Percentiles rank a stretch among this genome's conserved stretches.
These are phyloP conservation scores for Drosophila tristis DNA, from an alignment of 1,140 invertebrate species.

Conservation along the genomic window DNA sequence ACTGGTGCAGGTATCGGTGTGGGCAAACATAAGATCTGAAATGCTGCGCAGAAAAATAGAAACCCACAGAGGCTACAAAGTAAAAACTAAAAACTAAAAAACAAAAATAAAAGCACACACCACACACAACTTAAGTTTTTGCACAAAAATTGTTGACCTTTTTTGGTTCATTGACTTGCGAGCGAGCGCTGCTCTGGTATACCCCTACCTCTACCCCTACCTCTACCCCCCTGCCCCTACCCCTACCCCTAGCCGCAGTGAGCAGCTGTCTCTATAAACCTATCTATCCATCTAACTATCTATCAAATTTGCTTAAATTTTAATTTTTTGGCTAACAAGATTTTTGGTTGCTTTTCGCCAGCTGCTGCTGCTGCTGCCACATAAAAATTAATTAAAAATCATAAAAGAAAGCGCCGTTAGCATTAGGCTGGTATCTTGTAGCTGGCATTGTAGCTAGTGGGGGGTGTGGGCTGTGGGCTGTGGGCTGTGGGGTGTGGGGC, in stretches of 20 bases:
- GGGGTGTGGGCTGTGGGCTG: not conserved
- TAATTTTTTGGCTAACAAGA: constrained; percentile 62
- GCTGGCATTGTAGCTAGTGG: constrained; percentile 7
- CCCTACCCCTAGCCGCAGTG: constrained; percentile 4
- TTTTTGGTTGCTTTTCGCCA: constrained; percentile 32
- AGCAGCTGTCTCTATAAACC: constrained; percentile 17
- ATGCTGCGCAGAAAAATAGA: constrained; percentile 44
- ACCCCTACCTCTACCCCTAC: not conserved
- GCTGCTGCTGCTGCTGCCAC: constrained; percentile 26
- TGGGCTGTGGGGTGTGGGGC: not conserved
- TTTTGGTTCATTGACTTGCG: constrained; percentile 72
- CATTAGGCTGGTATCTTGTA: constrained; percentile 22
- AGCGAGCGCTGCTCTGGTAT: not conserved
- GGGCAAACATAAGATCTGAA: constrained; percentile 50
- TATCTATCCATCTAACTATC: constrained; percentile 61
- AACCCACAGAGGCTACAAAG: constrained; percentile 38
- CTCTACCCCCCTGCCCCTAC: not conserved
- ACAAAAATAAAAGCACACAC: constrained; percentile 12
- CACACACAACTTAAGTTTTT: constrained; percentile 48
- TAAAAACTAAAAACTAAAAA: constrained; percentile 4
- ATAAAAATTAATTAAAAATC: constrained; percentile 75
- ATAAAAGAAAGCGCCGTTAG: constrained; percentile 69
- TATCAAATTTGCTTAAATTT: constrained; percentile 71
- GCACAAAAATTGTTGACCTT: constrained; percentile 63
- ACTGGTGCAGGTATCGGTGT: constrained; percentile 16